Evolutionary conservation across 2,888 invertebrate genomes (phyloP).

Genomic region (Druceiella hillmani): DNA sequence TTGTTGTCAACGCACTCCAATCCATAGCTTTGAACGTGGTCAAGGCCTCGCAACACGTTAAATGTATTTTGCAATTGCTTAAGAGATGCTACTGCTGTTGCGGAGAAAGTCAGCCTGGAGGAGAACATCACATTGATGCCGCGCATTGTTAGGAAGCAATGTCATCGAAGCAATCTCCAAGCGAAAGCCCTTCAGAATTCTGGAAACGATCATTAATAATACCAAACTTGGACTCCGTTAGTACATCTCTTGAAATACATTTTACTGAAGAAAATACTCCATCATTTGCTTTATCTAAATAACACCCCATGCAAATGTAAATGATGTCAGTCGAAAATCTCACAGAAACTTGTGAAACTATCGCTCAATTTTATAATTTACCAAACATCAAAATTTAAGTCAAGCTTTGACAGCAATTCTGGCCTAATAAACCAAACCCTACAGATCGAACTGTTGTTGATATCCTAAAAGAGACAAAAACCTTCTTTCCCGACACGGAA

Average conservation of each 20-base stretch:
- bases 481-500: too few species aligned
- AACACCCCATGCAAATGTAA: too few species aligned
- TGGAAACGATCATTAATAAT: slow-evolving; percentile 26
- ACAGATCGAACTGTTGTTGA: too few species aligned
- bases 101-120: slow-evolving; percentile 23
- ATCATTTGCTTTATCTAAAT: slow-evolving; percentile 12
- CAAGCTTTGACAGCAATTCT: too few species aligned
- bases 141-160: slow-evolving; percentile 23
- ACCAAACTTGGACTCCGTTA: slow-evolving; percentile 26
- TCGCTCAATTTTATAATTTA: too few species aligned
- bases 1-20: slow-evolving; percentile 25
- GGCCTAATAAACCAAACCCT: too few species aligned
- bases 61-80: too few species aligned
- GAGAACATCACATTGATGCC: too few species aligned
- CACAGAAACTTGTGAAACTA: too few species aligned
- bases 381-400: too few species aligned
- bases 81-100: slow-evolving; percentile 22
- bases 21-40: slow-evolving; percentile 23
- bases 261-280: slow-evolving; percentile 19
- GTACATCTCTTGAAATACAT: slow-evolving; percentile 18
- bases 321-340: too few species aligned
- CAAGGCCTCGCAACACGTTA: slow-evolving; percentile 19
- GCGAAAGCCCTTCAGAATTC: slow-evolving; percentile 22
- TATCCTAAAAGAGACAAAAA: too few species aligned
- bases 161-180: slow-evolving; percentile 26